A percentile compares a stretch with the other conserved stretches of the same genome.
phyloP scores from a whole-genome alignment of 2,888 invertebrate genomes.

The Sphecodes monilicornis region DNA sequence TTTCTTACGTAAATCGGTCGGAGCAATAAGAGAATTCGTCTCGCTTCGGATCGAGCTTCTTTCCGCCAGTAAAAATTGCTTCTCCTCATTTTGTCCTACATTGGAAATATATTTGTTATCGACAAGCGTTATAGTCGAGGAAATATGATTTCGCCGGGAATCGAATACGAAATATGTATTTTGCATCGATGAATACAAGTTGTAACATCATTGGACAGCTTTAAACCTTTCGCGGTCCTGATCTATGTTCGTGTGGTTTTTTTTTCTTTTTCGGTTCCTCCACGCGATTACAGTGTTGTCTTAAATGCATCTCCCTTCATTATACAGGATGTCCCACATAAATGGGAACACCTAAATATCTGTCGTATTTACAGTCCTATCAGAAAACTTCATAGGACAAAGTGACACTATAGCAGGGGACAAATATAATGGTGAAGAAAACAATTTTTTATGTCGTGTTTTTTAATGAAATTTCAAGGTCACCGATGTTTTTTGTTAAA shows the following conservation, averaged over 20 bases:
- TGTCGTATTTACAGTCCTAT: no score
- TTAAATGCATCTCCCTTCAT: neutral
- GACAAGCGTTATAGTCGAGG: neutral
- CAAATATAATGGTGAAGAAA: no score
- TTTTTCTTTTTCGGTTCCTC: neutral
- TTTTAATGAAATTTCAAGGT: no score
- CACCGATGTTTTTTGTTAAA: no score
- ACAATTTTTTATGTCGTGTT: no score
- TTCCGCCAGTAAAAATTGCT: neutral
- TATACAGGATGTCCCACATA: no score
- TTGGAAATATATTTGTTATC: neutral
- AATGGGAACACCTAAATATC: no score
- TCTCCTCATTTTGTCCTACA: neutral
- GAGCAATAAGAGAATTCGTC: neutral
- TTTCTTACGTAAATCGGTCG: neutral
- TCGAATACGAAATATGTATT: conserved; percentile 4
- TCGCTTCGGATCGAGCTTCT: neutral
- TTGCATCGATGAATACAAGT: conserved; percentile 6
- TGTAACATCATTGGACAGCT: conserved; percentile 7
- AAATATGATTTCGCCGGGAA: neutral
- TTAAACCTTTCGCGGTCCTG: neutral
- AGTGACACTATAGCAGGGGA: no score
- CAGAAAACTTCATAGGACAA: no score
- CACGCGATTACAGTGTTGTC: neutral
- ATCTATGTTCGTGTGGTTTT: neutral